Conservation (phyloP, 2,797 vertebrate genomes). For the Microhierax caerulescens region DNA sequence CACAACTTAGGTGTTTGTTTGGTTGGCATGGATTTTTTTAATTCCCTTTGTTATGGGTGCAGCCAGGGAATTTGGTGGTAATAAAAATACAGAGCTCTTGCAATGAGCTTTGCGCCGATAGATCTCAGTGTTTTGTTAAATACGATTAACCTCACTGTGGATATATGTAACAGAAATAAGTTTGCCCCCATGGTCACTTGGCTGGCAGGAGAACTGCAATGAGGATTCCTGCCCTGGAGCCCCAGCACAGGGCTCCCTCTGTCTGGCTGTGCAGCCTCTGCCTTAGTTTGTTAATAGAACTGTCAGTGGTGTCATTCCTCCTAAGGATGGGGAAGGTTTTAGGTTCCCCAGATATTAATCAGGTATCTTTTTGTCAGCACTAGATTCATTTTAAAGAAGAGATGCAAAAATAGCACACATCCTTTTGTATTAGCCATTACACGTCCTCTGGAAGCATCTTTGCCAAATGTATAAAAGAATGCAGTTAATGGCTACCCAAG, state of each 20-base stretch:
- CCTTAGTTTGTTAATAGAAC: background rate
- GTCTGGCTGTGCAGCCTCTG: background rate
- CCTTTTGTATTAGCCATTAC: slow-evolving; percentile 12
- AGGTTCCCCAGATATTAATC: background rate
- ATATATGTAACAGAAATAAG: background rate
- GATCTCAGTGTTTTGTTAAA: background rate
- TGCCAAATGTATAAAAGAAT: background rate
- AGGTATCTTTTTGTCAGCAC: background rate
- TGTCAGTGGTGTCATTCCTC: background rate
- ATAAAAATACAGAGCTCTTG: background rate
- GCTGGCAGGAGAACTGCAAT: background rate
- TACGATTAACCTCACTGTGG: background rate
- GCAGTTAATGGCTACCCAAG: slow-evolving; percentile 28
- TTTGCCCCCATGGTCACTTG: background rate
- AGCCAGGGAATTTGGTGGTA: background rate
- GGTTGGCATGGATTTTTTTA: background rate
- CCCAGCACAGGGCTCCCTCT: background rate
- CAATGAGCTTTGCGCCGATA: background rate
- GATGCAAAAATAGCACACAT: background rate
- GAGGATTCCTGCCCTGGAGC: background rate
- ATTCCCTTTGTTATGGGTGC: background rate
- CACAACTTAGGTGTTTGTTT: background rate
- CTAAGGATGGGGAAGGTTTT: background rate
- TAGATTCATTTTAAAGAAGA: slow-evolving; percentile 21
- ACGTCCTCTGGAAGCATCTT: background rate